phyloP scores from a whole-genome alignment of 2,113 vertebrate species.

The Rhinolophus ferrumequinum region DNA sequence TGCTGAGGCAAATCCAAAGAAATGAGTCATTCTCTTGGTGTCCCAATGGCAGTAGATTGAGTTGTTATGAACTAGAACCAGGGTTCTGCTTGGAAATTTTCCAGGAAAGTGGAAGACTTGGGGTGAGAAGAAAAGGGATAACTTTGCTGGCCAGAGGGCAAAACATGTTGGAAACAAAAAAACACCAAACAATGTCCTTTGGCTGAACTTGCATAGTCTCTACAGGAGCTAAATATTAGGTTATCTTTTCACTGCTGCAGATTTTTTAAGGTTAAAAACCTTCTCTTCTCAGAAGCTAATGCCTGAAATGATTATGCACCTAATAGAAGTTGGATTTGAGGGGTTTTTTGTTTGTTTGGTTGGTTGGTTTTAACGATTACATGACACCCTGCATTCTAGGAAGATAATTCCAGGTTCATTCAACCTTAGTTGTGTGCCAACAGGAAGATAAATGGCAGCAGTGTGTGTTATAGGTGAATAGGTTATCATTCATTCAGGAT shows the following conservation, averaged over 20 bases:
- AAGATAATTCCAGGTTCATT: not conserved
- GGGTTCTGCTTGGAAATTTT: slow-evolving; percentile 31
- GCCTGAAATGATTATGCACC: not conserved
- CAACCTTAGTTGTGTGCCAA: not conserved
- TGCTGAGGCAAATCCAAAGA: not conserved
- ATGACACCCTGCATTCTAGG: not conserved
- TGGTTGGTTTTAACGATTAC: slow-evolving; percentile 37
- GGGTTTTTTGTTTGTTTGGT: not conserved
- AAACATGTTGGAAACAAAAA: slow-evolving; percentile 11
- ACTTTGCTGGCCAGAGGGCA: not conserved
- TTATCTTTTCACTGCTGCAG: not conserved
- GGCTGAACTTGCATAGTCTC: slow-evolving; percentile 43
- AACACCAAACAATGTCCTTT: not conserved
- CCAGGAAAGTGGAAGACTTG: not conserved
- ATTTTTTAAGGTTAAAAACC: not conserved
- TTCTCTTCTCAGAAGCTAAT: not conserved
- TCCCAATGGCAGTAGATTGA: not conserved
- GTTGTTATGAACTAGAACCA: slow-evolving; percentile 18
- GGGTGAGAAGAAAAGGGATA: slow-evolving; percentile 26
- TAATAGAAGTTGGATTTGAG: not conserved
- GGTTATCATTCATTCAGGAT: not conserved
- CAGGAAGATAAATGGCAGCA: not conserved
- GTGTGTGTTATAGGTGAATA: not conserved
- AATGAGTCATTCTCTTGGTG: slow-evolving; percentile 1
- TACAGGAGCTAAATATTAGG: not conserved